Evolutionary conservation across 2,888 invertebrate species (phyloP).

Genomic region (Catocala sponsa): DNA sequence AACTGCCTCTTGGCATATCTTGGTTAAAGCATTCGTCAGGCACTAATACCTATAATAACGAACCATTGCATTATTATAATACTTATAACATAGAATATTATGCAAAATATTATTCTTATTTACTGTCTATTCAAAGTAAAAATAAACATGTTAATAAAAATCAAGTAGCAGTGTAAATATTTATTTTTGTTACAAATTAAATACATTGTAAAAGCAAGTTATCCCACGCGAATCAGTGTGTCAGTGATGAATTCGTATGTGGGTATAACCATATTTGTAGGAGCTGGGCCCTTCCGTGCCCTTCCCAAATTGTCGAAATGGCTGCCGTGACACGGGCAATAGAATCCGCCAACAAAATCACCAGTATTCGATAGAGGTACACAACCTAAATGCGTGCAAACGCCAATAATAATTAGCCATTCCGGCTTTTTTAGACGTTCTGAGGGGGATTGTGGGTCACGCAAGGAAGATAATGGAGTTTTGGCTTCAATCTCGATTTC

Average conservation of each 20-base stretch:
- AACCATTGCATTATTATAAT: too few species aligned
- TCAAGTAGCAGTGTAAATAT: too few species aligned
- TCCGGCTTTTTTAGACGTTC: constrained; percentile 90
- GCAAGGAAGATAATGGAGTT: constrained; percentile 89
- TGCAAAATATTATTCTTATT: too few species aligned
- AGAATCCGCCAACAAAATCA: constrained; percentile 91
- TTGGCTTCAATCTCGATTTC: constrained; percentile 90
- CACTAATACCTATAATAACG: too few species aligned
- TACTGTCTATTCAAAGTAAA: background rate
- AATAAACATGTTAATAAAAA: too few species aligned
- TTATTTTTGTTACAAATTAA: too few species aligned
- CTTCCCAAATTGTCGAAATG: constrained; percentile 93
- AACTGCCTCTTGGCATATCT: too few species aligned
- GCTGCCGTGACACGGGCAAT: constrained; percentile 95
- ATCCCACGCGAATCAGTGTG: constrained; percentile 87
- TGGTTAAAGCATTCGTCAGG: too few species aligned
- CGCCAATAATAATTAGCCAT: constrained; percentile 93
- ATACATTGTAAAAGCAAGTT: constrained; percentile 24
- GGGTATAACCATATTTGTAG: constrained; percentile 91
- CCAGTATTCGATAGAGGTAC: constrained; percentile 92
- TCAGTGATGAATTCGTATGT: constrained; percentile 87
- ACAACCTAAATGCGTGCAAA: constrained; percentile 95
- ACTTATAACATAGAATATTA: too few species aligned
- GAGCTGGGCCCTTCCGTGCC: constrained; percentile 92
- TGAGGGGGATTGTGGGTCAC: constrained; percentile 91